Conservation (phyloP, 2,888 invertebrate genomes). For the Phymatocera aterrima region DNA sequence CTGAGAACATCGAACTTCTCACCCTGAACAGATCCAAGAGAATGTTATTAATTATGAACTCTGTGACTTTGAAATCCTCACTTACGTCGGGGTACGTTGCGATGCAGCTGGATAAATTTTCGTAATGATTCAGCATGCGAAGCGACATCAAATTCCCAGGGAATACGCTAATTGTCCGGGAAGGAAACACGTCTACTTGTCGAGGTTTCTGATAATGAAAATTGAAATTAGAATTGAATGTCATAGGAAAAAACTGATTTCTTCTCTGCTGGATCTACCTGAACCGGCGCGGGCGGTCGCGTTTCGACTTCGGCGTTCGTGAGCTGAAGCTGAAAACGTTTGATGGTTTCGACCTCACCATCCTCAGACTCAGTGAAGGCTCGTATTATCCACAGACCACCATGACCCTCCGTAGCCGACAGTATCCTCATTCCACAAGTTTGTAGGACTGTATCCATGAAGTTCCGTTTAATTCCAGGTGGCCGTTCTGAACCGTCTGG, state of each 20-base stretch:
- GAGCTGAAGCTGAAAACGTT: background rate
- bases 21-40: constrained; percentile 3
- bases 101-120: constrained; percentile 49
- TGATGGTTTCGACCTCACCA: background rate
- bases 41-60: background rate
- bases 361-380: background rate
- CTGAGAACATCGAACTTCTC: constrained; percentile 18
- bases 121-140: constrained; percentile 31
- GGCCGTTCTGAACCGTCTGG: background rate
- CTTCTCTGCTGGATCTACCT: too few relatives aligned
- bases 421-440: background rate
- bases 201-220: background rate
- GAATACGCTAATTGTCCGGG: constrained; percentile 36
- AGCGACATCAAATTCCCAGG: constrained; percentile 48
- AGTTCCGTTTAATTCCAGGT: background rate
- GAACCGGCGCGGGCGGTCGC: background rate
- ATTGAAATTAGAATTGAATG: background rate
- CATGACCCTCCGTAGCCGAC: background rate
- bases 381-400: background rate
- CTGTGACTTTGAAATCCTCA: constrained; percentile 1
- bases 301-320: background rate
- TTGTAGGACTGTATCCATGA: background rate
- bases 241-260: too few relatives aligned
- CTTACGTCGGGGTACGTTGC: constrained; percentile 29
- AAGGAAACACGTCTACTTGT: constrained; percentile 24